Base-by-base conservation (phyloP, 2,888 invertebrate genomes). In the Pteria penguin region DNA sequence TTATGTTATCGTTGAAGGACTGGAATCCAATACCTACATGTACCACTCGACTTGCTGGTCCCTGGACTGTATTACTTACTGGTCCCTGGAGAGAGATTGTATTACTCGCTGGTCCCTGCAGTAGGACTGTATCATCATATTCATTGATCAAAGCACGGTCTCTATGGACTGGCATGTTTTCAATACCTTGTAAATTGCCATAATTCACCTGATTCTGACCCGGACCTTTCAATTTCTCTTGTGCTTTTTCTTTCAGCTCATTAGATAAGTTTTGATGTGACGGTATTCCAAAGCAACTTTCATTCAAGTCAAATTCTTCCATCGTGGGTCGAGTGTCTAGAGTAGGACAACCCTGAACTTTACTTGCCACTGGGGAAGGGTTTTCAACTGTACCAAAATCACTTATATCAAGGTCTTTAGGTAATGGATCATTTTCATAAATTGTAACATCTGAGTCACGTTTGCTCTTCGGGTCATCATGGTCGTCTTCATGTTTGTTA, bases 241-340 rank as follows among this genome's bases (percentile, higher is more conserved):
- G 83, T 79, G 83, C 81, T 82, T 82, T 82, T 68, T 85, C 85
- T 73, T 82, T 80, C 82, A 85, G 82, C 75, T 85, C 85, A 75
- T 85, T 85, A 24, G 83, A 83, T 72, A 85, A 77, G 68, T 85
- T 85, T 63, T 85, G 85, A 75, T 85, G 85, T 11, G 85, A 79
- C 4, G 83, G 82, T 57, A 85, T 78, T 57, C 85, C 85, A 57
- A 85, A 76, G 74, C 85, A 85, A 60, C 85, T 85, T 65, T 85
- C 85, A 79, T 85, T 85, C 18, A 83, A 78, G 58, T 85, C 85
- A 76, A 85, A 83, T 32, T 85, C 85, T 61, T 83, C 82, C 33
- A 82, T 65, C 80, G 83, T 82, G 24, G 80, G 81, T n/a, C 45
- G 26, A 66, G 4, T 27, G 1, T 63, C 63, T 27, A 61, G 14